Percentiles rank a stretch among this genome's conserved stretches.
Conservation (phyloP, 2,113 vertebrate species). For the Pelecanus crispus region DNA sequence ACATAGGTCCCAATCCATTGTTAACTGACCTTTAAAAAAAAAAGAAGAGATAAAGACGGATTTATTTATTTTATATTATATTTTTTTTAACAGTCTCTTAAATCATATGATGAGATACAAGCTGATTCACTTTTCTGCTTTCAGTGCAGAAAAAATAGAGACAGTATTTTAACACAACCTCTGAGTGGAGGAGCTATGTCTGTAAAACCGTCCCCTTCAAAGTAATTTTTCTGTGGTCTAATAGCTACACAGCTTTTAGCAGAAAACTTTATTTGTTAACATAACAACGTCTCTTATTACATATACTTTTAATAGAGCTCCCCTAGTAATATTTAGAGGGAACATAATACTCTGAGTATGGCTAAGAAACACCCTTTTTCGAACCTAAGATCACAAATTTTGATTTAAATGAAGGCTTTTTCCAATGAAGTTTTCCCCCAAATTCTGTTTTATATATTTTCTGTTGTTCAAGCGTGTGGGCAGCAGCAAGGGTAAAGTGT, state of each 20-base stretch:
- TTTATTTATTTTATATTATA: not conserved
- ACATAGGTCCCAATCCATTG: not conserved
- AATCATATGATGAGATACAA: not conserved
- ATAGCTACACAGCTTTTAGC: not conserved
- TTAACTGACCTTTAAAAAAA: not conserved
- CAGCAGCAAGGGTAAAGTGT: not conserved
- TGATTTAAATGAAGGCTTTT: not conserved
- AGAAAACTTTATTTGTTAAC: not conserved
- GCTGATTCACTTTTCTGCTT: not conserved
- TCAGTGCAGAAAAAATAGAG: not conserved
- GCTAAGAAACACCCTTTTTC: not conserved
- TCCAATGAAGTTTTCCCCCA: not conserved
- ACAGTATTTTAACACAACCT: not conserved
- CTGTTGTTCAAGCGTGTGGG: not conserved
- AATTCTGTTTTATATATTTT: not conserved
- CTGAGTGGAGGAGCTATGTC: not conserved
- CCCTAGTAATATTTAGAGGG: not conserved
- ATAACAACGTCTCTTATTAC: not conserved
- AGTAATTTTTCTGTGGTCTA: not conserved
- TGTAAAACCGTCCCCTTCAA: not conserved
- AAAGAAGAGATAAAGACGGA: not conserved
- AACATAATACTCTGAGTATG: not conserved
- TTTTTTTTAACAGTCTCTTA: not conserved
- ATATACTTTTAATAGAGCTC: not conserved
- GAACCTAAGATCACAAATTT: not conserved